Conservation (phyloP, 1,140 invertebrate species). For the Subanguina moxae region DNA sequence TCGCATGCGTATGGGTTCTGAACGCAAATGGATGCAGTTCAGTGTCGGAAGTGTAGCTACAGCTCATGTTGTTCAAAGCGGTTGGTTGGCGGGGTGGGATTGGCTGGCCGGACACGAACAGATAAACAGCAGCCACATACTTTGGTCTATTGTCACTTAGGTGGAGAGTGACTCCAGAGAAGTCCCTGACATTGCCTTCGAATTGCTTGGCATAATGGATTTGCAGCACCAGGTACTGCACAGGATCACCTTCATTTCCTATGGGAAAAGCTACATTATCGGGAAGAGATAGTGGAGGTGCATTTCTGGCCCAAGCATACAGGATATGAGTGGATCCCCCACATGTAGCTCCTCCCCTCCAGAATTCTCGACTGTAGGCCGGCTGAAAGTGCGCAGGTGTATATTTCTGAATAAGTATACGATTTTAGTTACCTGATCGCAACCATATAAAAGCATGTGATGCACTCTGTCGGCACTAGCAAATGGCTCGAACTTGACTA, state of each 20-base stretch:
- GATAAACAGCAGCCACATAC: slow-evolving; percentile 49
- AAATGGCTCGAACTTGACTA: slow-evolving; percentile 55
- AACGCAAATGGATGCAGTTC: slow-evolving; percentile 60
- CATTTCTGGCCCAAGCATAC: slow-evolving; percentile 56
- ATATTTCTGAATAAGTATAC: not conserved
- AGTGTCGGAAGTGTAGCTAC: slow-evolving; percentile 46
- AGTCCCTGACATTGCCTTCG: slow-evolving; percentile 51
- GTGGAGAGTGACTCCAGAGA: slow-evolving; percentile 50
- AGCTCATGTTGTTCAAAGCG: slow-evolving; percentile 45
- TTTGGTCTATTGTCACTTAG: slow-evolving; percentile 32
- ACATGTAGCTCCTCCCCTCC: slow-evolving; percentile 50
- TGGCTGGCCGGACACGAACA: slow-evolving; percentile 53
- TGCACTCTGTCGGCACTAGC: slow-evolving; percentile 57
- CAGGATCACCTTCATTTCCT: slow-evolving; percentile 44
- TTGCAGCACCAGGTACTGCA: slow-evolving; percentile 58
- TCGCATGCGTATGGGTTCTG: slow-evolving; percentile 58
- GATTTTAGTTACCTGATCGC: slow-evolving; percentile 16
- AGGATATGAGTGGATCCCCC: slow-evolving; percentile 46
- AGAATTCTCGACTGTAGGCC: slow-evolving; percentile 33
- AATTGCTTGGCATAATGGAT: slow-evolving; percentile 56
- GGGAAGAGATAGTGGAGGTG: slow-evolving; percentile 50
- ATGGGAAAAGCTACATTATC: slow-evolving; percentile 52
- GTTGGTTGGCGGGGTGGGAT: slow-evolving; percentile 48
- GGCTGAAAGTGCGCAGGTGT: slow-evolving; percentile 32
- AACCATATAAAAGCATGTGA: slow-evolving; percentile 58